These are phyloP conservation scores for Merops nubicus DNA, from an alignment of 2,113 vertebrate species.

Conservation along the genomic window DNA sequence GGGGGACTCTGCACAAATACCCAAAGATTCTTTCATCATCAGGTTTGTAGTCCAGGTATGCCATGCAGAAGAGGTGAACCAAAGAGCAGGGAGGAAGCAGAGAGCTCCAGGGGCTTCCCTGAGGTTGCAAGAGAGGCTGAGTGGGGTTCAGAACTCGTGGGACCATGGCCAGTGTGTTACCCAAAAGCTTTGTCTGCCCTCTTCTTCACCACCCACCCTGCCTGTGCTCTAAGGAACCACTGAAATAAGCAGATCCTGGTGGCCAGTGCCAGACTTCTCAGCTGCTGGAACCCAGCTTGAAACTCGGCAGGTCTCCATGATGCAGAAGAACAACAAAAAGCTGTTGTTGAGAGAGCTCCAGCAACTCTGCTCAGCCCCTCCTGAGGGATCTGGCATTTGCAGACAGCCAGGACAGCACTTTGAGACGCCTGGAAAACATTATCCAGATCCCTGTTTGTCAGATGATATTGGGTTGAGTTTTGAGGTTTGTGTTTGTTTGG, in stretches of 20 bases:
- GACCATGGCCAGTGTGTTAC: accelerated
- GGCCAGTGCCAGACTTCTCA: background rate
- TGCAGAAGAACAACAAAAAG: background rate
- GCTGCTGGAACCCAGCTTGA: background rate
- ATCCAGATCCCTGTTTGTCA: background rate
- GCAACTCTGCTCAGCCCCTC: slow-evolving; percentile 26
- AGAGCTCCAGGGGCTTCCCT: background rate
- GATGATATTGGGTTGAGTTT: background rate
- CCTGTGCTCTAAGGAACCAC: background rate
- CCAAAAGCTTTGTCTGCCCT: background rate
- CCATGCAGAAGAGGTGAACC: background rate
- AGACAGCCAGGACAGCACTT: background rate
- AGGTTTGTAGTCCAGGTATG: background rate
- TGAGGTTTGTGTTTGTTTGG: background rate
- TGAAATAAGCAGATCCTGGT: background rate
- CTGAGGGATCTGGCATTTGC: slow-evolving; percentile 55
- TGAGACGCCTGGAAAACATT: slow-evolving; percentile 19
- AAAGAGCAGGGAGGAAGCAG: background rate
- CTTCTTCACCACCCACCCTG: background rate
- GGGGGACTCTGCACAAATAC: background rate
- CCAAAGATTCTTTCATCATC: background rate
- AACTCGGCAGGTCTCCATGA: background rate
- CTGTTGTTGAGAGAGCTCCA: background rate
- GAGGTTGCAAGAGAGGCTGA: background rate
- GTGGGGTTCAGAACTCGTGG: background rate